Percentiles rank a stretch among this genome's conserved stretches.
Conservation (phyloP, 2,113 vertebrate species). For the Elachura formosa region DNA sequence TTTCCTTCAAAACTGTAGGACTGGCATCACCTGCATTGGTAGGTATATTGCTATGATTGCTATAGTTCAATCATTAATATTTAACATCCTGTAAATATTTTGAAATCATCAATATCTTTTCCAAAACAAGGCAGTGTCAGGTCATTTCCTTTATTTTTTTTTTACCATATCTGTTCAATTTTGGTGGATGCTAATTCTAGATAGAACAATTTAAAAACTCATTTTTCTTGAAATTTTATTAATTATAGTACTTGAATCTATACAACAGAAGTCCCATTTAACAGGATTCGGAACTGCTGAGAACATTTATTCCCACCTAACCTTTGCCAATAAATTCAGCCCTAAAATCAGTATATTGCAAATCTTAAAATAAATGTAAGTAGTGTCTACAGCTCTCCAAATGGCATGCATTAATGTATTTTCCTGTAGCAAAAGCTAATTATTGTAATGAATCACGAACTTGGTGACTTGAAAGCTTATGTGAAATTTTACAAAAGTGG, state of each 20-base stretch:
- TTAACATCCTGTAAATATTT: not conserved
- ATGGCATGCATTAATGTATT: not conserved
- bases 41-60: not conserved
- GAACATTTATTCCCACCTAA: conserved; percentile 47
- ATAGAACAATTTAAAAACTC: not conserved
- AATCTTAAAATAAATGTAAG: conserved; percentile 50
- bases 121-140: not conserved
- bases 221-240: conserved; percentile 18
- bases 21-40: not conserved
- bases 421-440: conserved; percentile 25
- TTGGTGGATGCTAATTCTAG: not conserved
- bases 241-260: conserved; percentile 39
- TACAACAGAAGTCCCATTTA: conserved; percentile 10
- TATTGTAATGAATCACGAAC: conserved; percentile 19
- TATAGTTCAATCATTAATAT: not conserved
- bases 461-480: not conserved
- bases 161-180: not conserved
- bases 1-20: not conserved
- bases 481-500: not conserved
- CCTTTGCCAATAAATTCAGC: conserved; percentile 40
- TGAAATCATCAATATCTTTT: not conserved
- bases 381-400: conserved; percentile 43
- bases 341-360: not conserved
- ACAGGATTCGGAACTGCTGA: conserved; percentile 13
- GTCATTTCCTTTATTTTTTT: not conserved